Percentiles rank a stretch among this genome's conserved stretches.
Evolutionary conservation across 2,113 vertebrate species (phyloP).

Genomic region (Phrynosoma platyrhinos): DNA sequence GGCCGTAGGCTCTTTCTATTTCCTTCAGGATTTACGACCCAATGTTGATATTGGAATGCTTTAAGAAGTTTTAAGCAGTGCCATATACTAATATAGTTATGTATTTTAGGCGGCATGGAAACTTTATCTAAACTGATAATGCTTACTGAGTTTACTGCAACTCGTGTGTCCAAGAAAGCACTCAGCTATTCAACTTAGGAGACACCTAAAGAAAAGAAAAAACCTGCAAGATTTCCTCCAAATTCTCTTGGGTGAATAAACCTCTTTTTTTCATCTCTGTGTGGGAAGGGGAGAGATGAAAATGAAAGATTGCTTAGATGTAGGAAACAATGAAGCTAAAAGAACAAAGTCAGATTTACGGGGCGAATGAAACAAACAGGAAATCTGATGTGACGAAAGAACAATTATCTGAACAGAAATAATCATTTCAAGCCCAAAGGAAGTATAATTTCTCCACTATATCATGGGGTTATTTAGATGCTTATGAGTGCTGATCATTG

Average conservation of each 20-base stretch:
- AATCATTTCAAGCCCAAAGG: slow-evolving; percentile 21
- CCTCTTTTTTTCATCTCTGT: not conserved
- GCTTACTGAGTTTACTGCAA: not conserved
- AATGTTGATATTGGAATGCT: not conserved
- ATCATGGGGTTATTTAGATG: not conserved
- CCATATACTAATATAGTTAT: not conserved
- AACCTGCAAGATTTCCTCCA: not conserved
- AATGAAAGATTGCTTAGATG: slow-evolving; percentile 26
- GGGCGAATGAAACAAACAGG: slow-evolving; percentile 37
- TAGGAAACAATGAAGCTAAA: slow-evolving; percentile 36
- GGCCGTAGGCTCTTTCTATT: too few species aligned
- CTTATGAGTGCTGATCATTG: not conserved
- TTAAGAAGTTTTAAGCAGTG: not conserved
- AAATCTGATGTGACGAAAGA: slow-evolving; percentile 32
- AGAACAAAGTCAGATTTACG: slow-evolving; percentile 30
- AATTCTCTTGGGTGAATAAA: not conserved
- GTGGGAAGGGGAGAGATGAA: not conserved
- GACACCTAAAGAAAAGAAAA: not conserved
- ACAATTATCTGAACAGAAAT: slow-evolving; percentile 34
- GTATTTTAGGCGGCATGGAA: not conserved
- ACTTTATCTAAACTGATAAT: not conserved
- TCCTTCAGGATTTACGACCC: not conserved
- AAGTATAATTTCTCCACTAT: slow-evolving; percentile 9
- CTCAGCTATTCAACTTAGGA: not conserved
- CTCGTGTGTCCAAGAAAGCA: not conserved